These are phyloP conservation scores for Anarsia innoxiella DNA, from an alignment of 2,888 invertebrate species.

Conservation along the genomic window DNA sequence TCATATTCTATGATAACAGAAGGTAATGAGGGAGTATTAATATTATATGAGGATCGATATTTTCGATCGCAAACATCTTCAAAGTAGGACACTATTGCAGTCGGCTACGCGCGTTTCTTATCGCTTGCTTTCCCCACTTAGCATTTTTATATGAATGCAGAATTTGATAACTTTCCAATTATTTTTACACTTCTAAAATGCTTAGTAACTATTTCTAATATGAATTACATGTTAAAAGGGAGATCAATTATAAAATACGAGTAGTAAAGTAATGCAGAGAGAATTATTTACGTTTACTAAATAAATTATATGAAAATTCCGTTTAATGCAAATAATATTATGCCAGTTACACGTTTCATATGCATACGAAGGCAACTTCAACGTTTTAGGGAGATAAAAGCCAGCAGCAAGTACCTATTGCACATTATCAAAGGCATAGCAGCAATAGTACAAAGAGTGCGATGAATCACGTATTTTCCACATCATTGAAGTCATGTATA, in stretches of 20 bases:
- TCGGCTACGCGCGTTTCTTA: conserved; percentile 4
- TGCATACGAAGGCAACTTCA: conserved; percentile 4
- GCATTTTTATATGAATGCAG: conserved; percentile 9
- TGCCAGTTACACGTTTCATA: background rate
- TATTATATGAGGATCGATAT: conserved; percentile 6
- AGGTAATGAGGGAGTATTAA: conserved; percentile 5
- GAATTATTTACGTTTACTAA: background rate
- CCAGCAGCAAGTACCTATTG: too few relatives aligned
- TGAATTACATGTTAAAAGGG: too few relatives aligned
- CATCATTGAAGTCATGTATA: too few relatives aligned
- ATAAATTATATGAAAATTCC: background rate
- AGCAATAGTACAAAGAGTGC: too few relatives aligned
- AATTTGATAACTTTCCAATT: too few relatives aligned
- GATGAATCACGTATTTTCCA: conserved; percentile 25
- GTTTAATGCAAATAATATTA: background rate
- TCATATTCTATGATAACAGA: conserved; percentile 2
- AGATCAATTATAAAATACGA: too few relatives aligned
- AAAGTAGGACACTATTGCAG: conserved; percentile 8
- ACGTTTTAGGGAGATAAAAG: conserved; percentile 1
- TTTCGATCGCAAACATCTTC: conserved; percentile 5
- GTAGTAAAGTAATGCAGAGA: too few relatives aligned
- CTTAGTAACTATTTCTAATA: background rate
- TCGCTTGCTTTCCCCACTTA: conserved; percentile 2
- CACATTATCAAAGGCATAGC: too few relatives aligned
- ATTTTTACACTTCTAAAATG: conserved; percentile 1